These are phyloP conservation scores for Antedon mediterranea DNA, from an alignment of 53 echinoderm and acorn worm genomes.

Conservation along the genomic window DNA sequence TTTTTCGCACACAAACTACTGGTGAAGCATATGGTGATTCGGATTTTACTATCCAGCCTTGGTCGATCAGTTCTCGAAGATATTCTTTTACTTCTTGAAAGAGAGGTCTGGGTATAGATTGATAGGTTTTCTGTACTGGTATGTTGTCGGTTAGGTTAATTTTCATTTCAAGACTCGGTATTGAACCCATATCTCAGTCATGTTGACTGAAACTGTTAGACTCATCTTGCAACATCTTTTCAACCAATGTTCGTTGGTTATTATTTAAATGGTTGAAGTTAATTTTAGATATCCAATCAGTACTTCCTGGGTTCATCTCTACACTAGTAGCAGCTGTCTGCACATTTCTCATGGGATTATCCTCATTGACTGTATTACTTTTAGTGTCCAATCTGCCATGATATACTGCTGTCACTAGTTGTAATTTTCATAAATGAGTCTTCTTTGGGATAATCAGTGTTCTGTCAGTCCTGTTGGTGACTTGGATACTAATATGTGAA, in stretches of 20 bases:
- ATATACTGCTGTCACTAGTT: slow-evolving; percentile 11
- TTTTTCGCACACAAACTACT: slow-evolving; percentile 64
- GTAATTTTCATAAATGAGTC: slow-evolving; percentile 7
- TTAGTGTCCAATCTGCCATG: not conserved
- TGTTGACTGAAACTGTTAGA: slow-evolving; percentile 4
- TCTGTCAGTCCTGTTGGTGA: not conserved
- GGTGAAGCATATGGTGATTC: slow-evolving; percentile 47
- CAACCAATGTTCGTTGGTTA: not conserved
- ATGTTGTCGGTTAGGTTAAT: slow-evolving; percentile 24
- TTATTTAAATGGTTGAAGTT: not conserved
- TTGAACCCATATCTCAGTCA: slow-evolving; percentile 20
- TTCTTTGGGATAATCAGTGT: slow-evolving; percentile 1
- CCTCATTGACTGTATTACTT: not conserved
- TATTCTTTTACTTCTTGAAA: slow-evolving; percentile 27
- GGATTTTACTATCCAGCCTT: slow-evolving; percentile 45
- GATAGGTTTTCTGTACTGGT: slow-evolving; percentile 38
- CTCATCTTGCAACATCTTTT: slow-evolving; percentile 16
- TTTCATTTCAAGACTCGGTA: slow-evolving; percentile 18
- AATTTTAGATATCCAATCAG: not conserved
- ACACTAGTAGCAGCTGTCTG: not conserved
- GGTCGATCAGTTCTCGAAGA: slow-evolving; percentile 26
- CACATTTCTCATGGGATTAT: not conserved
- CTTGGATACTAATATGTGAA: not conserved
- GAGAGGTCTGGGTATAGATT: slow-evolving; percentile 22
- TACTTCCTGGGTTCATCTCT: not conserved